These are phyloP conservation scores for Nothoprocta pentlandii DNA, from an alignment of 2,113 vertebrate species.

Conservation along the genomic window DNA sequence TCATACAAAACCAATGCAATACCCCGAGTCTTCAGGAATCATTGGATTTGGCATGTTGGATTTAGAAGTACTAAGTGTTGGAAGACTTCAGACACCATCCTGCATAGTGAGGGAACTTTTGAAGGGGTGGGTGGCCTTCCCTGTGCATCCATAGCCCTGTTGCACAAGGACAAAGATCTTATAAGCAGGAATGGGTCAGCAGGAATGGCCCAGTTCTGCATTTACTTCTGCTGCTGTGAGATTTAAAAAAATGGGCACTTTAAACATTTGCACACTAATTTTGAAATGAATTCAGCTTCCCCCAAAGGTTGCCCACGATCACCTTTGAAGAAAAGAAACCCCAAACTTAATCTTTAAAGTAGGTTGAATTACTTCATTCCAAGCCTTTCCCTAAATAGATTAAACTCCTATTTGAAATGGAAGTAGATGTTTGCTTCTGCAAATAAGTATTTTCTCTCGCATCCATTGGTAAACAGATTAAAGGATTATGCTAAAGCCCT, in stretches of 20 bases:
- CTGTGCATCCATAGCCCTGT: too few relatives aligned
- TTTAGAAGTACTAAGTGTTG: not conserved
- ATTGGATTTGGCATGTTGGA: not conserved
- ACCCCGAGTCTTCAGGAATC: not conserved
- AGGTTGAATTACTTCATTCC: constrained; percentile 82
- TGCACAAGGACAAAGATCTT: not conserved
- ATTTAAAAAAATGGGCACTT: not conserved
- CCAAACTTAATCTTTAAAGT: constrained; percentile 72
- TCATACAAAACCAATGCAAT: not conserved
- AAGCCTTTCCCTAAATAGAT: constrained; percentile 87
- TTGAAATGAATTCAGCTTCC: not conserved
- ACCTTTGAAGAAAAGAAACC: constrained; percentile 67
- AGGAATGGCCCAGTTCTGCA: not conserved
- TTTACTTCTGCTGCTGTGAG: rapidly evolving
- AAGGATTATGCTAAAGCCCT: constrained; percentile 42
- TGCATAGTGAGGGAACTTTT: too few relatives aligned
- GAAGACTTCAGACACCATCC: not conserved
- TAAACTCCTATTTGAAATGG: constrained; percentile 82
- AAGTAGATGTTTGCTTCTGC: constrained; percentile 77
- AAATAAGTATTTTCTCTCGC: constrained; percentile 70
- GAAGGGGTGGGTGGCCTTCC: not conserved
- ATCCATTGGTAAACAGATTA: constrained; percentile 68
- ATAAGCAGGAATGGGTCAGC: too few relatives aligned
- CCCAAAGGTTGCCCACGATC: not conserved
- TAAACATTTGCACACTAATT: not conserved